A percentile compares a stretch with the other conserved stretches of the same genome.
phyloP scores from a whole-genome alignment of 2,113 vertebrate genomes.

The Microtus oregoni region DNA sequence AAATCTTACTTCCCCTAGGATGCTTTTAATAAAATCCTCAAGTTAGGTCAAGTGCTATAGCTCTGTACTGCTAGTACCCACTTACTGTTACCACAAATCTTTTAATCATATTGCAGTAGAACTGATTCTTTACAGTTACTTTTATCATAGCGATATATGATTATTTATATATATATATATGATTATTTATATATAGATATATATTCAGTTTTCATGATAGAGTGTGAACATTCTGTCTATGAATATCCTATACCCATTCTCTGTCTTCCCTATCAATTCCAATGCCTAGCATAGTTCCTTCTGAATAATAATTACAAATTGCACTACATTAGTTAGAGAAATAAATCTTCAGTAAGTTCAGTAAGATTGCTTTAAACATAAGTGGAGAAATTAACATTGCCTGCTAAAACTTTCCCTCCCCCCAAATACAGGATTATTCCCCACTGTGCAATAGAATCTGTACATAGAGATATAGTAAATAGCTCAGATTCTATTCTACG shows the following conservation, averaged over 20 bases:
- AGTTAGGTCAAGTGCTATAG: background rate
- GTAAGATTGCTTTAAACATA: background rate
- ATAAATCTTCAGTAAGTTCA: background rate
- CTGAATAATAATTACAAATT: background rate
- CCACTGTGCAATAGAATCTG: background rate
- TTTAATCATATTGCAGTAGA: background rate
- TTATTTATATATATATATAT: background rate
- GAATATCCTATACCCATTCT: background rate
- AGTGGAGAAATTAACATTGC: background rate
- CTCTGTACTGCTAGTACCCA: background rate
- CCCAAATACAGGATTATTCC: background rate
- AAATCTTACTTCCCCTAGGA: slow-evolving; percentile 19
- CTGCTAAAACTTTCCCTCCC: background rate
- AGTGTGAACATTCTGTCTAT: background rate
- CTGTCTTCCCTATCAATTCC: background rate
- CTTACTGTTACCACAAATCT: background rate
- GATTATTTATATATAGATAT: background rate
- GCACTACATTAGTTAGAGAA: background rate
- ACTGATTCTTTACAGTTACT: background rate
- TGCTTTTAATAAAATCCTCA: slow-evolving; percentile 20
- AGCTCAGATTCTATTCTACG: fast-evolving
- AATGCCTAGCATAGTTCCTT: background rate
- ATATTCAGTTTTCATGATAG: background rate
- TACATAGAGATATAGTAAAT: background rate
- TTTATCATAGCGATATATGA: background rate